These are phyloP conservation scores for Trogon melanurus DNA, from an alignment of 2,113 vertebrate genomes.

Conservation along the genomic window DNA sequence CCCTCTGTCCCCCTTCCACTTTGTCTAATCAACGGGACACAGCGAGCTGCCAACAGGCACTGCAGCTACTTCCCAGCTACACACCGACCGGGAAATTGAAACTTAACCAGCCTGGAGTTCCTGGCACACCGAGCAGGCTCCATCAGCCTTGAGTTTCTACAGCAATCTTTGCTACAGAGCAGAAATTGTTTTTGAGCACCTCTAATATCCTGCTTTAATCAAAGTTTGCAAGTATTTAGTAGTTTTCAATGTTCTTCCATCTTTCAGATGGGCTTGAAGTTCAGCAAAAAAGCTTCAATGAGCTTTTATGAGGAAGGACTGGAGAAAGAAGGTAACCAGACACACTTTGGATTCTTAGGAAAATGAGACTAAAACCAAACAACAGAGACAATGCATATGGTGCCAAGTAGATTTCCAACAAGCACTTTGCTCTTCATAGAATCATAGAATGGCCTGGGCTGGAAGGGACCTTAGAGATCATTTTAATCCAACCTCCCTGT, in stretches of 20 bases:
- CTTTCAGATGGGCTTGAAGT: neutral
- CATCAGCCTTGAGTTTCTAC: neutral
- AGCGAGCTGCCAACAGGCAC: neutral
- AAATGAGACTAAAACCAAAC: neutral
- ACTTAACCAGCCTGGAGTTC: neutral
- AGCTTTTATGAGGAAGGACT: neutral
- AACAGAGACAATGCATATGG: neutral
- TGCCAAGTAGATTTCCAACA: neutral
- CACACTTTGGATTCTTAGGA: neutral
- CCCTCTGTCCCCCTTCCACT: neutral
- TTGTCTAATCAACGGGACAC: neutral
- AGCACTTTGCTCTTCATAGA: neutral
- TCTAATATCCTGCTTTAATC: neutral
- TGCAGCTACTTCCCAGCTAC: neutral
- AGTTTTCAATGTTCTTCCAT: neutral
- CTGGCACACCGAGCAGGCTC: rapidly evolving
- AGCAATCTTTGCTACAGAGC: neutral
- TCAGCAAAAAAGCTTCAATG: neutral
- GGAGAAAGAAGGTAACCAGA: neutral
- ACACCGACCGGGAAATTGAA: rapidly evolving
- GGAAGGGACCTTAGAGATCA: no score
- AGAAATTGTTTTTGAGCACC: neutral
- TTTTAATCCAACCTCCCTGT: no score
- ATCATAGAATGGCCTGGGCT: no score
- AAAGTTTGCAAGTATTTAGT: neutral